Evolutionary conservation across 2,888 invertebrate genomes (phyloP).

Genomic region (Piscicola geometra): DNA sequence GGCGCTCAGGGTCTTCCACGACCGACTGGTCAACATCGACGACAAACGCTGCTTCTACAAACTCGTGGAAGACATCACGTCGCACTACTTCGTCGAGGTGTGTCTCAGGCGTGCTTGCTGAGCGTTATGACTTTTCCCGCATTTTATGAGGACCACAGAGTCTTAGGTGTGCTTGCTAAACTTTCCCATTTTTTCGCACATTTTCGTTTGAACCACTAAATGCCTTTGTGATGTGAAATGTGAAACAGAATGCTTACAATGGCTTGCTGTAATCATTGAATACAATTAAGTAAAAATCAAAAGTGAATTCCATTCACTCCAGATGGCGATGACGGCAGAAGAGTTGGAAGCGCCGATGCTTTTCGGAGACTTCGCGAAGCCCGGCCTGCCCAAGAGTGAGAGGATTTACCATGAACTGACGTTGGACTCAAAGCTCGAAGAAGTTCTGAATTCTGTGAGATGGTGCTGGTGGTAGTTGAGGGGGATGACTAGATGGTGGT

Average conservation of each 20-base stretch:
- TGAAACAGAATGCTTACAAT: too few species aligned
- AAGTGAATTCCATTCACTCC: background rate
- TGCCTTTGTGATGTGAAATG: too few species aligned
- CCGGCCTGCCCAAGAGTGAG: conserved; percentile 68
- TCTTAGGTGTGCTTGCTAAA: too few species aligned
- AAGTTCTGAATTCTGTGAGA: conserved; percentile 61
- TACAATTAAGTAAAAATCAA: too few species aligned
- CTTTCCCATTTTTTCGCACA: too few species aligned
- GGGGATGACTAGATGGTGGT: background rate
- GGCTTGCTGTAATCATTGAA: too few species aligned
- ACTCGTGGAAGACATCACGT: conserved; percentile 55
- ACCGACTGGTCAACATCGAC: conserved; percentile 55
- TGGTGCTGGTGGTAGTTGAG: background rate
- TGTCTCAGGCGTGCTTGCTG: too few species aligned
- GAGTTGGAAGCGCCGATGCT: conserved; percentile 60
- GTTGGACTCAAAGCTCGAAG: conserved; percentile 68
- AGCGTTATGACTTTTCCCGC: too few species aligned
- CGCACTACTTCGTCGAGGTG: conserved; percentile 56
- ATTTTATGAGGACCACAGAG: too few species aligned
- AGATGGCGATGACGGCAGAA: conserved; percentile 43
- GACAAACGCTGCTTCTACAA: conserved; percentile 55
- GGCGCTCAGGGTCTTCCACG: conserved; percentile 56
- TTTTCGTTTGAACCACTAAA: too few species aligned
- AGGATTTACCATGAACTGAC: conserved; percentile 76
- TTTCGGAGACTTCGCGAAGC: conserved; percentile 79